Conservation (phyloP, 2,888 invertebrate species). For the Syrphus vitripennis region DNA sequence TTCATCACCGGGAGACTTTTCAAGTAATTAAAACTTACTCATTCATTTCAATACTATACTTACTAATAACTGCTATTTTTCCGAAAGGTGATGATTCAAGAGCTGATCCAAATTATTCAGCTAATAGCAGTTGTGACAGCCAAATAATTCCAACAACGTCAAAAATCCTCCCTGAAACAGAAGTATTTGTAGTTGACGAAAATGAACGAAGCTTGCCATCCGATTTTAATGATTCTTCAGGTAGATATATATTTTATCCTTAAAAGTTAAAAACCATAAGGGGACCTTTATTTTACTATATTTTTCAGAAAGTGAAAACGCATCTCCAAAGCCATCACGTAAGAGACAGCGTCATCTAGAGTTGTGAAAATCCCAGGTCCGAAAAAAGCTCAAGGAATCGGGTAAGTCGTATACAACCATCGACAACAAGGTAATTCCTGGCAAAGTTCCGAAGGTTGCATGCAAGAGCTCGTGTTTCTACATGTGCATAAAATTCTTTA, state of each 20-base stretch:
- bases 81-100: no score
- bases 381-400: not conserved
- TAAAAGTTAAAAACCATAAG: not conserved
- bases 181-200: not conserved
- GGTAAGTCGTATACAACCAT: slow-evolving; percentile 2
- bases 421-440: slow-evolving; percentile 7
- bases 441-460: slow-evolving; percentile 3
- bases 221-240: slow-evolving; percentile 2
- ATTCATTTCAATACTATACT: not conserved
- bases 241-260: slow-evolving; percentile 10
- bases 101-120: no score
- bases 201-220: no score
- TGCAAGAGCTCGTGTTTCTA: not conserved
- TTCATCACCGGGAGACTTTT: slow-evolving; percentile 13
- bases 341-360: no score
- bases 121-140: not conserved
- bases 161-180: slow-evolving; percentile 6
- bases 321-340: not conserved
- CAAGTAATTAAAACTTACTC: slow-evolving; percentile 19
- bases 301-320: slow-evolving; percentile 7
- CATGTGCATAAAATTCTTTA: not conserved
- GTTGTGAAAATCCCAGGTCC: not conserved
- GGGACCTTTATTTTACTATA: not conserved
- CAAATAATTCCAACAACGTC: not conserved
- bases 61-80: no score